These are phyloP conservation scores for Aegotheles bennettii DNA, from an alignment of 2,113 vertebrate species.

Conservation along the genomic window DNA sequence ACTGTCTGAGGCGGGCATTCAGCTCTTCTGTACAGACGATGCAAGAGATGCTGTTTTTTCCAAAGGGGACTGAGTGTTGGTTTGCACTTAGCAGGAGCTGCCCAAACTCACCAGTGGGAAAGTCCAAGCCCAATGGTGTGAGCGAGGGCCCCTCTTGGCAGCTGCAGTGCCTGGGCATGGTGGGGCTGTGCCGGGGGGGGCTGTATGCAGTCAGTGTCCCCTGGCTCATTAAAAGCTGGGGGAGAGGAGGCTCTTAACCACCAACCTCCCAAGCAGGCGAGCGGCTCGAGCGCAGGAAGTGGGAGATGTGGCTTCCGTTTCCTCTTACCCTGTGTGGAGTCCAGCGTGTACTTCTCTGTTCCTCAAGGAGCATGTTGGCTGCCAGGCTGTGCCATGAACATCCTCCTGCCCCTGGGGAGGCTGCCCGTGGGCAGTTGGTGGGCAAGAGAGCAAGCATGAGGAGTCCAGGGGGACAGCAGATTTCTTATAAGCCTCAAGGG, in stretches of 20 bases:
- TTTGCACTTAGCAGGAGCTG: neutral
- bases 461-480: neutral
- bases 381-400: neutral
- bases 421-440: neutral
- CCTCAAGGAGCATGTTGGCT: neutral
- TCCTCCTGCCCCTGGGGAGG: neutral
- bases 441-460: neutral
- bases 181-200: neutral
- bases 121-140: neutral
- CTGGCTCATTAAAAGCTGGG: neutral
- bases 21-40: neutral
- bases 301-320: neutral
- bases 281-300: neutral
- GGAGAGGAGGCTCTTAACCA: neutral
- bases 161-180: neutral
- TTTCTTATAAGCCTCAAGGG: neutral
- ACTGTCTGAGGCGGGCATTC: neutral
- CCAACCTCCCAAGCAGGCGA: neutral
- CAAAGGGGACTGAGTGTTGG: neutral
- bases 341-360: neutral
- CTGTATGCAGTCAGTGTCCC: too few species aligned
- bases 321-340: neutral
- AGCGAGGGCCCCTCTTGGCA: rapidly evolving
- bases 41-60: neutral
- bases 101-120: neutral